These are phyloP conservation scores for Caenorhabditis sinica DNA, from an alignment of 2,888 invertebrate genomes.

Conservation along the genomic window DNA sequence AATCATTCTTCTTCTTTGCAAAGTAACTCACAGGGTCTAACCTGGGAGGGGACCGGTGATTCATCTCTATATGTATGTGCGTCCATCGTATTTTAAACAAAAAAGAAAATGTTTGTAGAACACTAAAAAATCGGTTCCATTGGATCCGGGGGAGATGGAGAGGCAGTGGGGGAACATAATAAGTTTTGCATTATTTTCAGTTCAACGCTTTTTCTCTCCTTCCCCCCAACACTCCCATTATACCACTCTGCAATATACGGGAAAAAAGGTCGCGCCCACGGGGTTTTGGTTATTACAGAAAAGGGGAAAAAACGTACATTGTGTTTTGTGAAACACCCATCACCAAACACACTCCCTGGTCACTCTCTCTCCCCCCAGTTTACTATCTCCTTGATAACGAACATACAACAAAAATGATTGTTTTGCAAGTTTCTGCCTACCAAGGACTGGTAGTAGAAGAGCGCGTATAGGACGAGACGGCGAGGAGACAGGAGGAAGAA, in stretches of 20 bases:
- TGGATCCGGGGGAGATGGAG: no score
- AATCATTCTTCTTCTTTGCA: conserved; percentile 16
- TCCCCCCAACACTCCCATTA: neutral
- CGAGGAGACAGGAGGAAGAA: neutral
- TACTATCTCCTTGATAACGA: conserved; percentile 13
- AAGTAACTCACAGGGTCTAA: conserved; percentile 17
- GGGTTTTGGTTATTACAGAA: neutral
- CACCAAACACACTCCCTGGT: neutral
- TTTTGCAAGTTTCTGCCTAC: conserved; percentile 8
- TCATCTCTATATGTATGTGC: conserved; percentile 3
- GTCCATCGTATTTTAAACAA: conserved; percentile 30
- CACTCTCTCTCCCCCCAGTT: neutral
- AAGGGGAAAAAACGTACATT: conserved; percentile 5
- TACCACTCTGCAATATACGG: neutral
- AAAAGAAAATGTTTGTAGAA: conserved; percentile 30
- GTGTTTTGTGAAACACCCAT: conserved; percentile 36
- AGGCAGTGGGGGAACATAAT: neutral
- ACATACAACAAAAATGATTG: conserved; percentile 24
- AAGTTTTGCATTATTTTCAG: conserved; percentile 16
- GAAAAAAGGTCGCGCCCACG: conserved; percentile 28
- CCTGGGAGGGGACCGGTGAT: neutral
- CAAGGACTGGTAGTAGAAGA: neutral
- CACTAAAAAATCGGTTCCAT: neutral
- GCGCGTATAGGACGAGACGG: no score
- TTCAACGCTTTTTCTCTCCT: conserved; percentile 6